These are phyloP conservation scores for Alitta virens DNA, from an alignment of 2,888 invertebrate species.

Conservation along the genomic window DNA sequence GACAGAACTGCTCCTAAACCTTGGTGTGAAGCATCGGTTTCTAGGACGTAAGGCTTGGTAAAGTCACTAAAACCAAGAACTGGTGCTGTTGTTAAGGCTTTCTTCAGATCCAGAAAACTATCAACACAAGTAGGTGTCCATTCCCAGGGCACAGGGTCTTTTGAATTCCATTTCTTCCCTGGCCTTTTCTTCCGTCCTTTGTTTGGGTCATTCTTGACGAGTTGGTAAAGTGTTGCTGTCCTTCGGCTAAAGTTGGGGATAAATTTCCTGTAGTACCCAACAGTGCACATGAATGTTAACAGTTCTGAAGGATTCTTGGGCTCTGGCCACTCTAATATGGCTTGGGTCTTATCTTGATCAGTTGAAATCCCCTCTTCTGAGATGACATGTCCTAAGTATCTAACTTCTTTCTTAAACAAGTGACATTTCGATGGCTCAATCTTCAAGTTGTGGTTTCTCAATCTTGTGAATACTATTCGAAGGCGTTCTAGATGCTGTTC, in stretches of 20 bases:
- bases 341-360: constrained; percentile 10
- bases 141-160: background rate
- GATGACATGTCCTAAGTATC: constrained; percentile 17
- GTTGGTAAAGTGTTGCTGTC: background rate
- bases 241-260: background rate
- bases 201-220: background rate
- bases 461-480: constrained; percentile 3
- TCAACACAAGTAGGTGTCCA: background rate
- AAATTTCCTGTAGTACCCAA: background rate
- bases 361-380: constrained; percentile 1
- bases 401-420: constrained; percentile 16
- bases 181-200: background rate
- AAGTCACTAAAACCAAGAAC: constrained; percentile 29
- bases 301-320: too few relatives aligned
- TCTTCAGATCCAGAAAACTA: constrained; percentile 22
- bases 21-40: constrained; percentile 27
- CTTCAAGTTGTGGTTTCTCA: constrained; percentile 20
- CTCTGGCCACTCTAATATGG: constrained; percentile 5
- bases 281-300: too few relatives aligned
- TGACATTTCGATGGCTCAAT: constrained; percentile 32
- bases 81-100: constrained; percentile 16
- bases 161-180: background rate
- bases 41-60: constrained; percentile 25
- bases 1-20: constrained; percentile 27
- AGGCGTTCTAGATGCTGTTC: constrained; percentile 22